Percentiles rank a stretch among this genome's conserved stretches.
phyloP scores from a whole-genome alignment of 2,113 vertebrate genomes.

The Colius striatus region DNA sequence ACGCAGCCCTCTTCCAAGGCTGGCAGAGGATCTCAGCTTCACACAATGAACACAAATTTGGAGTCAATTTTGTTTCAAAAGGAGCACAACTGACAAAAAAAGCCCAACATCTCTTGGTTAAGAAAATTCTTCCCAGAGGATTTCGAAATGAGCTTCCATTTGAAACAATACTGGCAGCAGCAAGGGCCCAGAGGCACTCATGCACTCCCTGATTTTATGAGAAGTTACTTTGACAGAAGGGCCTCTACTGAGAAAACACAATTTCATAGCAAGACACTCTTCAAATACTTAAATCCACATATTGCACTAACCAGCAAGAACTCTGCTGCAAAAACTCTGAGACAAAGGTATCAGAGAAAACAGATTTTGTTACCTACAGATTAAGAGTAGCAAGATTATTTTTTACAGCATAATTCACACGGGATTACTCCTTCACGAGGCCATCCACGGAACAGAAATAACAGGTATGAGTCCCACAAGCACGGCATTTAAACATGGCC shows the following conservation, averaged over 20 bases:
- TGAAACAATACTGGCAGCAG: not conserved
- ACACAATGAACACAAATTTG: fast-evolving
- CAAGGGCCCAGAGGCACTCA: not conserved
- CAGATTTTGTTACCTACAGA: not conserved
- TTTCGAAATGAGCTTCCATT: not conserved
- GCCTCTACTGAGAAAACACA: not conserved
- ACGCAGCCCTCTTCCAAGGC: not conserved
- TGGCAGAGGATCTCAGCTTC: not conserved
- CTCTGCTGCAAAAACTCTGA: not conserved
- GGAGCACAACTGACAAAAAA: not conserved
- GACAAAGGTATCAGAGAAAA: not conserved
- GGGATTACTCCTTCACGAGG: not conserved
- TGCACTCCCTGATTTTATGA: not conserved
- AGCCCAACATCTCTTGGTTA: not conserved
- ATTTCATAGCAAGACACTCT: not conserved
- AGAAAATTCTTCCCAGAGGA: not conserved
- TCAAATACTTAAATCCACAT: not conserved
- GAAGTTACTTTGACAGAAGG: not conserved
- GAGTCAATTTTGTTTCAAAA: not conserved
- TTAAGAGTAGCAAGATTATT: not conserved
- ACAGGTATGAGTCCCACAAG: not conserved
- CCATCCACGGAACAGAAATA: not conserved
- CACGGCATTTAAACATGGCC: not conserved
- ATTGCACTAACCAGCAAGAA: not conserved
- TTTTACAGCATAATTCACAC: not conserved